phyloP scores from a whole-genome alignment of 2,888 invertebrate species.

The Galerucella calmariensis region DNA sequence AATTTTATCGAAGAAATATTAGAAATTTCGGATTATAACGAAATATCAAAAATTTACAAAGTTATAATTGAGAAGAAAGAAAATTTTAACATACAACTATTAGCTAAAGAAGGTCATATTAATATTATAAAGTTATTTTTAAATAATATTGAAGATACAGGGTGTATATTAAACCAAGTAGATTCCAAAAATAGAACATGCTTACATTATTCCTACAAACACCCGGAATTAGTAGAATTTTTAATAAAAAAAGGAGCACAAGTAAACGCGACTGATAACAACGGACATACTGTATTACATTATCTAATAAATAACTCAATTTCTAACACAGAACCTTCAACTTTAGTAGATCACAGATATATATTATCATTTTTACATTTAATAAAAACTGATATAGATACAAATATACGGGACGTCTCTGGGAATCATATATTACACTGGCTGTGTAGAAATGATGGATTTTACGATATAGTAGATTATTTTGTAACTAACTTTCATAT shows the following conservation, averaged over 20 bases:
- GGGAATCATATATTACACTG: neutral
- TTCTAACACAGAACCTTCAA: no score
- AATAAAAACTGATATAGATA: neutral
- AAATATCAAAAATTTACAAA: neutral
- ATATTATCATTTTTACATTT: no score
- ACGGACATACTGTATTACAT: neutral
- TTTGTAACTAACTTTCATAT: neutral
- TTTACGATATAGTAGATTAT: neutral
- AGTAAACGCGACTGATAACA: neutral
- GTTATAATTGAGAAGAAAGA: neutral
- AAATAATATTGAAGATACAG: neutral
- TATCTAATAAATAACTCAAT: neutral
- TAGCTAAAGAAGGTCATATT: neutral
- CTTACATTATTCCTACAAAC: neutral
- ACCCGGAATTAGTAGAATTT: neutral
- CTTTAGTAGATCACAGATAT: no score
- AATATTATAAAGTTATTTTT: constrained; percentile 4
- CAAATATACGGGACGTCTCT: neutral
- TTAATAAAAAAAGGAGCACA: neutral
- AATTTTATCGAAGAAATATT: neutral
- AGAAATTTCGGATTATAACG: neutral
- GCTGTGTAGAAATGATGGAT: neutral
- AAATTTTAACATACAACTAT: neutral
- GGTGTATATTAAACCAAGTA: neutral
- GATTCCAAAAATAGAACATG: neutral